These are phyloP conservation scores for Hemicentrotus pulcherrimus DNA, from an alignment of 35 echinoderm and acorn worm genomes.

Conservation along the genomic window DNA sequence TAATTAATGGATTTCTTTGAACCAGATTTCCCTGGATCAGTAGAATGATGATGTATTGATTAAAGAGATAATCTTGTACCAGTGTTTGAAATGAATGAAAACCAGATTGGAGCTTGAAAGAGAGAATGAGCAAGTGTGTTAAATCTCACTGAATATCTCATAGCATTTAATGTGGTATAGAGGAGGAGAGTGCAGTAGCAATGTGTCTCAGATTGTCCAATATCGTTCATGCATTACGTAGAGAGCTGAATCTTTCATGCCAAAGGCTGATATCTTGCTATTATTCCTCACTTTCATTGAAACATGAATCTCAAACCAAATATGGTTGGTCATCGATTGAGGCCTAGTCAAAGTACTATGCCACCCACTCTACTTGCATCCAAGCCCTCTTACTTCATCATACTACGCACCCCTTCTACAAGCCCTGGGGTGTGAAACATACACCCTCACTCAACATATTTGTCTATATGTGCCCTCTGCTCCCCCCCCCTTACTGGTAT, in stretches of 20 bases:
- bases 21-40: too few species aligned
- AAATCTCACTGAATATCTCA: background rate
- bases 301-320: slow-evolving; percentile 13
- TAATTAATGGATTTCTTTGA: too few species aligned
- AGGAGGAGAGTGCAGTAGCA: background rate
- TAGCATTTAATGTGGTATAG: background rate
- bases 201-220: background rate
- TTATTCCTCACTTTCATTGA: slow-evolving; percentile 2
- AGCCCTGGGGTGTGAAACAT: background rate
- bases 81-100: too few species aligned
- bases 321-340: background rate
- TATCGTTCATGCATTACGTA: background rate
- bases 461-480: background rate
- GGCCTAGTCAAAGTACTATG: background rate
- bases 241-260: background rate
- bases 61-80: too few species aligned
- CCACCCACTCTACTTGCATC: background rate
- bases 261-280: background rate
- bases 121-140: background rate
- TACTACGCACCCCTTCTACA: background rate
- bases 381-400: background rate
- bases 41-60: too few species aligned
- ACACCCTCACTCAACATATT: slow-evolving; percentile 40
- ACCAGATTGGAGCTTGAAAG: background rate
- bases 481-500: background rate